Conservation (phyloP, 1,140 invertebrate genomes). For the Drosophila ambigua region DNA sequence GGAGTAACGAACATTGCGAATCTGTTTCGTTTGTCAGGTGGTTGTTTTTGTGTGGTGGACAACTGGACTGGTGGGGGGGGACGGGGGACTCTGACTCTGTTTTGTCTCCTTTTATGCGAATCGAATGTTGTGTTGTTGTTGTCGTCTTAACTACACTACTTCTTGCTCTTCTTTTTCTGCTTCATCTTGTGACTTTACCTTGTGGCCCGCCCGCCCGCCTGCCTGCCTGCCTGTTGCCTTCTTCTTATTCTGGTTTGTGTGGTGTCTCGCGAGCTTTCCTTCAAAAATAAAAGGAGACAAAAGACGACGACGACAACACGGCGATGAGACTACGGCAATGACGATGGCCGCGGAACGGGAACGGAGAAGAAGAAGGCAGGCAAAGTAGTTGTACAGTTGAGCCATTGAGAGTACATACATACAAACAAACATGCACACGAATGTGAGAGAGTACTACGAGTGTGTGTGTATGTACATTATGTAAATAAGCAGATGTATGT, state of each 20-base stretch:
- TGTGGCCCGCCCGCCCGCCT: too few relatives aligned
- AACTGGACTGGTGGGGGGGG: too few relatives aligned
- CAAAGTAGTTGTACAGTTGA: conserved; percentile 54
- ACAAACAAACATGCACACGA: too few relatives aligned
- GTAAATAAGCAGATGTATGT: conserved; percentile 53
- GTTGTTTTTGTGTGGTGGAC: conserved; percentile 1
- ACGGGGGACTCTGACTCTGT: too few relatives aligned
- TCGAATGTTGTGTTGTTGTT: not conserved
- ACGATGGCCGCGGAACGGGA: too few relatives aligned
- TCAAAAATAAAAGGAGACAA: conserved; percentile 27
- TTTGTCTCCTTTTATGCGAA: conserved; percentile 1
- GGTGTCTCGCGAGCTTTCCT: conserved; percentile 44
- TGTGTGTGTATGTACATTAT: conserved; percentile 37
- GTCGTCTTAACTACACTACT: conserved; percentile 13
- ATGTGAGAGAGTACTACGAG: too few relatives aligned
- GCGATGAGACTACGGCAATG: conserved; percentile 21
- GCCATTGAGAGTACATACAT: conserved; percentile 14
- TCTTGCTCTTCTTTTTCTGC: too few relatives aligned
- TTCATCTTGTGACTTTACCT: too few relatives aligned
- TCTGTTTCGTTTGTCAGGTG: conserved; percentile 20
- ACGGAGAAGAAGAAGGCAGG: too few relatives aligned
- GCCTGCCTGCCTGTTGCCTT: not conserved
- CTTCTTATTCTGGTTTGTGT: conserved; percentile 21
- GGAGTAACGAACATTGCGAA: too few relatives aligned
- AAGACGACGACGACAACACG: conserved; percentile 8